phyloP scores from a whole-genome alignment of 1,140 invertebrate species.

The Drosophila sechellia region DNA sequence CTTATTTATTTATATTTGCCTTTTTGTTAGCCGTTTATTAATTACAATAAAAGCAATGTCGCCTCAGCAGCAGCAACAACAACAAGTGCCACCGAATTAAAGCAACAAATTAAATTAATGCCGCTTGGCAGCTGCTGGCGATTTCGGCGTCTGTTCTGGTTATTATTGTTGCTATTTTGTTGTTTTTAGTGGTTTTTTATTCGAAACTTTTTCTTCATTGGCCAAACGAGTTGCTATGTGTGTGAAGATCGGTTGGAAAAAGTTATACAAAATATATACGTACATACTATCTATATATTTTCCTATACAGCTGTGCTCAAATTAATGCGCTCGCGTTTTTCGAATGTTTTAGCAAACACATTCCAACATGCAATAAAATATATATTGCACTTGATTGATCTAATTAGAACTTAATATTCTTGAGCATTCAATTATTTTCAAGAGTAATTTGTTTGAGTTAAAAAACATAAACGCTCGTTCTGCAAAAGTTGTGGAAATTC shows the following conservation, averaged over 20 bases:
- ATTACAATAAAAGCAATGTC: constrained; percentile 23
- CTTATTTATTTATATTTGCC: constrained; percentile 38
- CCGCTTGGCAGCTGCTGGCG: constrained; percentile 69
- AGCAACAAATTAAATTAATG: constrained; percentile 47
- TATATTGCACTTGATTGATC: too few relatives aligned
- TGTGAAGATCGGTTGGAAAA: constrained; percentile 61
- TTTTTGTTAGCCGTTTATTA: constrained; percentile 22
- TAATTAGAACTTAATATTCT: too few relatives aligned
- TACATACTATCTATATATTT: constrained; percentile 26
- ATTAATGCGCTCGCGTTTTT: neutral
- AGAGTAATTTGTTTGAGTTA: too few relatives aligned
- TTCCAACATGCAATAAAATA: neutral
- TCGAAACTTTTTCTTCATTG: constrained; percentile 55
- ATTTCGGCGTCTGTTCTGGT: constrained; percentile 62
- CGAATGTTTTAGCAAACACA: neutral
- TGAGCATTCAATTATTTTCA: too few relatives aligned
- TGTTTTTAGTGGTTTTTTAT: constrained; percentile 46
- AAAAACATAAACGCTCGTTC: too few relatives aligned
- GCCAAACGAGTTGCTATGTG: constrained; percentile 51
- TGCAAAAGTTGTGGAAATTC: too few relatives aligned
- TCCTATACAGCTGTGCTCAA: constrained; percentile 13
- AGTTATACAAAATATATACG: constrained; percentile 57
- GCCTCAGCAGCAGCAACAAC: neutral
- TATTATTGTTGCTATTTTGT: constrained; percentile 38
- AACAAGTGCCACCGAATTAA: constrained; percentile 37